These are phyloP conservation scores for Xestia ashworthii DNA, from an alignment of 2,888 invertebrate species.

Conservation along the genomic window DNA sequence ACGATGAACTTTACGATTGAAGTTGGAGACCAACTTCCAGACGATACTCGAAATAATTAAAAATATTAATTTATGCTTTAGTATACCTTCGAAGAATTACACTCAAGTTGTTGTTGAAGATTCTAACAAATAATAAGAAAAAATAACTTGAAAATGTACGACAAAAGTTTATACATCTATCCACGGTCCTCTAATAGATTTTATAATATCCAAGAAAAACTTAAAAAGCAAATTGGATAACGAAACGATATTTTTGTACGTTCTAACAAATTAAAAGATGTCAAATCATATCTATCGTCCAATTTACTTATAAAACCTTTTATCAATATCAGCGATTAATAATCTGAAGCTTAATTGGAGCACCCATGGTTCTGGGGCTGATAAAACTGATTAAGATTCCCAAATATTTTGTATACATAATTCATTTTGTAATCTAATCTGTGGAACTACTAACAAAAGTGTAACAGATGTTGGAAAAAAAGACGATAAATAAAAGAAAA, in stretches of 20 bases:
- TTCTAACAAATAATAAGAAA: not conserved
- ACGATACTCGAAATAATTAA: conserved; percentile 54
- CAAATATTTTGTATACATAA: conserved; percentile 54
- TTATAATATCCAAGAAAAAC: not conserved
- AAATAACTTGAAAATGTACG: not conserved
- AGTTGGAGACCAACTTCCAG: conserved; percentile 57
- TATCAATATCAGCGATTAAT: conserved; percentile 60
- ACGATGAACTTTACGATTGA: conserved; percentile 74
- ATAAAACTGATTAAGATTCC: conserved; percentile 63
- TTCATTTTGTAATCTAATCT: conserved; percentile 69
- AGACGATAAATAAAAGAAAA: conserved; percentile 32
- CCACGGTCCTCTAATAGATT: not conserved
- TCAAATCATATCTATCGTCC: conserved; percentile 29
- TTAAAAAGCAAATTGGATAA: not conserved
- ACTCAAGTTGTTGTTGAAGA: not conserved
- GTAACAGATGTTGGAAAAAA: conserved; percentile 21
- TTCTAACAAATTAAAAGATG: conserved; percentile 22
- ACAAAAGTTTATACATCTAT: not conserved
- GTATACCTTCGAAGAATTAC: conserved; percentile 7
- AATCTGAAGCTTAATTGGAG: conserved; percentile 67
- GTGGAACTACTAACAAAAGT: conserved; percentile 16
- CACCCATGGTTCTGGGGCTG: conserved; percentile 66
- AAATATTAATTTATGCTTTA: conserved; percentile 39
- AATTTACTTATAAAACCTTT: conserved; percentile 33
- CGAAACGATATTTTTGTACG: not conserved